phyloP scores from a whole-genome alignment of 2,797 vertebrate genomes.

The Avahi laniger region DNA sequence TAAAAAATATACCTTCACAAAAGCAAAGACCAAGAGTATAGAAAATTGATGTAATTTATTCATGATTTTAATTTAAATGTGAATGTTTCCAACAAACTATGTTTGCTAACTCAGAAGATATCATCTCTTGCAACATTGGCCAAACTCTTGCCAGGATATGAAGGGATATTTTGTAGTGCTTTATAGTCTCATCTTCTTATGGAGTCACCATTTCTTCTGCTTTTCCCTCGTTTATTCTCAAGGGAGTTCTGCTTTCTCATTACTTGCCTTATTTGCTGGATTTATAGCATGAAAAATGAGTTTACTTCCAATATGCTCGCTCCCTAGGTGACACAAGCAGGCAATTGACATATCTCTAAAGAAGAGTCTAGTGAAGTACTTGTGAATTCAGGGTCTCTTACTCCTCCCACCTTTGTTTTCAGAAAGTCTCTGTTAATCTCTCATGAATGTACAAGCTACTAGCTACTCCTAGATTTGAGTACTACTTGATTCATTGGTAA shows the following conservation, averaged over 20 bases:
- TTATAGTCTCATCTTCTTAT: neutral
- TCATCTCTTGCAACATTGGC: neutral
- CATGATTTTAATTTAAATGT: slow-evolving; percentile 20
- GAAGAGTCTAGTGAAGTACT: neutral
- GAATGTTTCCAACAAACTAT: neutral
- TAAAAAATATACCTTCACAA: neutral
- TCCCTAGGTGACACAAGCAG: neutral
- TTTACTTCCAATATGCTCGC: neutral
- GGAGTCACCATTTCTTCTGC: neutral
- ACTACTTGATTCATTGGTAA: neutral
- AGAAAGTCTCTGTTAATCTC: neutral
- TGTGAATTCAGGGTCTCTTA: neutral
- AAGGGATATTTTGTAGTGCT: neutral
- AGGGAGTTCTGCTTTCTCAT: neutral
- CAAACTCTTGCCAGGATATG: neutral
- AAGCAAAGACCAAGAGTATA: neutral
- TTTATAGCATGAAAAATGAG: slow-evolving; percentile 47
- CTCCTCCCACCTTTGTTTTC: neutral
- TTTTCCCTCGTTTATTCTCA: neutral
- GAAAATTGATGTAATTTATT: neutral
- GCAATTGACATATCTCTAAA: neutral
- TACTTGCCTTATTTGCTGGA: neutral
- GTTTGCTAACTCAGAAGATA: neutral
- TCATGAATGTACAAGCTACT: neutral
- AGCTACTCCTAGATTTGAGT: neutral